phyloP scores from a whole-genome alignment of 2,113 vertebrate genomes.

The Hippocampus mohnikei region DNA sequence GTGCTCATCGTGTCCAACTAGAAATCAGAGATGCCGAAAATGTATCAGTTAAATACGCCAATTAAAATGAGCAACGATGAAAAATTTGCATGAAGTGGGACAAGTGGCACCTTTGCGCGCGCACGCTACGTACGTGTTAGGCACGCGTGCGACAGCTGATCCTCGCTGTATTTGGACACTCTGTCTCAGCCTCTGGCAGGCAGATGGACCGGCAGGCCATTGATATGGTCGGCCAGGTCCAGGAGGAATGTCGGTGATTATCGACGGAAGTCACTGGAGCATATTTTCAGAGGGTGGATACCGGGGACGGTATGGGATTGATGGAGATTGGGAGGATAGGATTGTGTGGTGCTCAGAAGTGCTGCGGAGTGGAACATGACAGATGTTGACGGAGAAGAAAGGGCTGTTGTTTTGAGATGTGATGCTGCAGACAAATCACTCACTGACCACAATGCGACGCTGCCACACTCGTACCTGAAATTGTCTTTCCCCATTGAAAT shows the following conservation, averaged over 20 bases:
- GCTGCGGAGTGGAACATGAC: conserved; percentile 71
- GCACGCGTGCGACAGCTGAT: conserved; percentile 23
- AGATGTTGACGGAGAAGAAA: conserved; percentile 55
- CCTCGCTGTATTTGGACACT: conserved; percentile 26
- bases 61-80: not conserved
- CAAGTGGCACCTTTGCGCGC: not conserved
- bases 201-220: conserved; percentile 57
- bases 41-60: not conserved
- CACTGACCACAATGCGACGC: not conserved
- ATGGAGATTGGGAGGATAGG: conserved; percentile 71
- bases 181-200: conserved; percentile 16
- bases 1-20: not conserved
- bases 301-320: conserved; percentile 52
- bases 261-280: conserved; percentile 76
- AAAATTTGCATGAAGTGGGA: not conserved
- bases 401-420: conserved; percentile 27
- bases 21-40: not conserved
- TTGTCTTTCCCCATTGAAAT: too few relatives aligned
- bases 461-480: too few relatives aligned
- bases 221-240: conserved; percentile 58
- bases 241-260: conserved; percentile 71
- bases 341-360: conserved; percentile 69
- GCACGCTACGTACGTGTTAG: not conserved
- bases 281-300: conserved; percentile 55
- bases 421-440: conserved; percentile 4